Base-by-base conservation (phyloP, 2,888 invertebrate genomes). In the Pristionchus mayeri region DNA sequence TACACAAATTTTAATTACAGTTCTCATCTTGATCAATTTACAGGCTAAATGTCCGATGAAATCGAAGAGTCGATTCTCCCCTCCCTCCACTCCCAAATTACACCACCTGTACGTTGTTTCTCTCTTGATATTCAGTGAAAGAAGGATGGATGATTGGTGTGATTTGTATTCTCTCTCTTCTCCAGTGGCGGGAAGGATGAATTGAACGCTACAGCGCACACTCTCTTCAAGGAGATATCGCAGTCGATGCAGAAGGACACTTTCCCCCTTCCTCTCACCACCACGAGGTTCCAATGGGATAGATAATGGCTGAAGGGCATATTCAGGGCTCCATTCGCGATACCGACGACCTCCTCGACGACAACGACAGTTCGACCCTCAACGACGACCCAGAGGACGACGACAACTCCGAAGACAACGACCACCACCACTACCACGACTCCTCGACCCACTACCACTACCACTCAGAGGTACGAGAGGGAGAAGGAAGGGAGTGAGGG, bases 201-300 rank as follows among this genome's bases (percentile, higher is more conserved):
- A 57, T 40, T 80, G 40, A 57, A 80, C 18, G 80, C 80, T 0
- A 80, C 80, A 37, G 80, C 80, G 24, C 54, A 57, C 54, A 37
- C 54, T 80, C 80, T 80, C 48, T 67, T 63, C 83, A 63, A 71
- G 60, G 83, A 83, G 21, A 34, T 71, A 30, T 80, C 80, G 16
- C 57, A 80, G 27, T 57, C 80, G 1, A 40, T 57, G 9, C 57
- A 85, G 60, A 90, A 89, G 79, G 90, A 90, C 71, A 84, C 86
- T 30, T 90, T 88, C 85, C 82, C 83, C 24, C 85, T 90, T 34
- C 89, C 88, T 18, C 60, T 86, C 67, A 86, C 86, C 3, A 44
- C 86, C 27, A 85, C 82, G 37, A 63, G 63, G 63, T 63, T 27
- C 30, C 11, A 44, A 1, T 37, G n/a, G n/a, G n/a, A n/a, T n/a